Conservation (phyloP, 2,113 vertebrate genomes). For the Chaetorhynchus papuensis region DNA sequence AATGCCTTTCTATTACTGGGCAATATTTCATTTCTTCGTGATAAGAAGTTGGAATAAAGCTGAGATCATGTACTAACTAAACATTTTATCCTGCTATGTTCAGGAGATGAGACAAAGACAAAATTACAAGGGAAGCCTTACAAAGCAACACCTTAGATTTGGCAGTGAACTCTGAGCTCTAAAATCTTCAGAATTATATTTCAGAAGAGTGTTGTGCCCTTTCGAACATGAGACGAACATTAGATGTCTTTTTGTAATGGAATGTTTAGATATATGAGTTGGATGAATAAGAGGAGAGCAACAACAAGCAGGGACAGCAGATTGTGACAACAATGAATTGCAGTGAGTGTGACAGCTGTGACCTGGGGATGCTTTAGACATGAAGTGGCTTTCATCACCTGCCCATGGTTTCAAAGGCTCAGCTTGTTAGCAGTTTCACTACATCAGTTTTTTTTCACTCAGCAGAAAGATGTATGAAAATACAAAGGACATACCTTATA, state of each 20-base stretch:
- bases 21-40: slow-evolving; percentile 49
- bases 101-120: slow-evolving; percentile 27
- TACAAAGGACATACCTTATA: neutral
- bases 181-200: slow-evolving; percentile 46
- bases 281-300: slow-evolving; percentile 54
- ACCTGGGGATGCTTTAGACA: slow-evolving; percentile 63
- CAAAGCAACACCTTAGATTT: slow-evolving; percentile 19
- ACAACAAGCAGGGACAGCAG: slow-evolving; percentile 62
- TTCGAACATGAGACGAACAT: slow-evolving; percentile 51
- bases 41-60: slow-evolving; percentile 49
- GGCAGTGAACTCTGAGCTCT: slow-evolving; percentile 39
- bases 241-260: slow-evolving; percentile 66
- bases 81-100: slow-evolving; percentile 22
- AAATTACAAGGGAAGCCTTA: slow-evolving; percentile 13
- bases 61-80: slow-evolving; percentile 33
- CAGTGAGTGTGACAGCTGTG: slow-evolving; percentile 65
- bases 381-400: slow-evolving; percentile 62
- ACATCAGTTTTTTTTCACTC: neutral
- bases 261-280: slow-evolving; percentile 70
- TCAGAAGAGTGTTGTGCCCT: slow-evolving; percentile 43
- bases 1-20: slow-evolving; percentile 52
- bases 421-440: slow-evolving; percentile 48
- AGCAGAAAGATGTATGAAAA: slow-evolving; percentile 6
- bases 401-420: slow-evolving; percentile 40
- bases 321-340: slow-evolving; percentile 68